Evolutionary conservation across 2,888 invertebrate species (phyloP).

Genomic region (Chironomus riparius): DNA sequence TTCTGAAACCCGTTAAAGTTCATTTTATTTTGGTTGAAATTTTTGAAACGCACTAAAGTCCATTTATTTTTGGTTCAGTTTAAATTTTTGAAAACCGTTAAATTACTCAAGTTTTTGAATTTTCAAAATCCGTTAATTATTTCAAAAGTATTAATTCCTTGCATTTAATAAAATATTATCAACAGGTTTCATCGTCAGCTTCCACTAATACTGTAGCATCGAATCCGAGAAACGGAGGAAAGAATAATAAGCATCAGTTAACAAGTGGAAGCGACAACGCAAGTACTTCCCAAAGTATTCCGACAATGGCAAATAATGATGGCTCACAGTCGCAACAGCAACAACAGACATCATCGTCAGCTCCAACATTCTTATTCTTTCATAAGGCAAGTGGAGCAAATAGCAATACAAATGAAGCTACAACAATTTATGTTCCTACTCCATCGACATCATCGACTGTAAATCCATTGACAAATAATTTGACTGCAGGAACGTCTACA

Average conservation of each 20-base stretch:
- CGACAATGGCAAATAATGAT: constrained; percentile 24
- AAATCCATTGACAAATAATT: not conserved
- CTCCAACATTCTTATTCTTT: constrained; percentile 14
- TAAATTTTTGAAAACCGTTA: not conserved
- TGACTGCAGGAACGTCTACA: not conserved
- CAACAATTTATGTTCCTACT: constrained; percentile 27
- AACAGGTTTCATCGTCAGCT: constrained; percentile 23
- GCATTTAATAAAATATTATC: not conserved
- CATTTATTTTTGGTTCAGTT: too few relatives aligned
- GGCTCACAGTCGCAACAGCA: constrained; percentile 12
- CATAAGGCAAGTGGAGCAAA: constrained; percentile 17
- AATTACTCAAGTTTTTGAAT: not conserved
- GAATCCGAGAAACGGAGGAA: constrained; percentile 1
- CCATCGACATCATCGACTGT: constrained; percentile 29
- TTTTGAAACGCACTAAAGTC: too few relatives aligned
- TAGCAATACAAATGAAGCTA: constrained; percentile 26
- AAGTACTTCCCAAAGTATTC: constrained; percentile 31
- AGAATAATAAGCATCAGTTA: not conserved
- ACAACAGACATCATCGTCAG: not conserved
- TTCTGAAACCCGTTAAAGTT: too few relatives aligned
- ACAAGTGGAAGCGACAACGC: constrained; percentile 36
- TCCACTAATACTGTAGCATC: constrained; percentile 25
- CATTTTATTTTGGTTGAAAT: too few relatives aligned
- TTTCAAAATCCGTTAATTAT: not conserved
- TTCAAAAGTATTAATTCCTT: not conserved